Evolutionary conservation across 1,140 invertebrate species (phyloP).

Genomic region (Panagrolaimus sp.): DNA sequence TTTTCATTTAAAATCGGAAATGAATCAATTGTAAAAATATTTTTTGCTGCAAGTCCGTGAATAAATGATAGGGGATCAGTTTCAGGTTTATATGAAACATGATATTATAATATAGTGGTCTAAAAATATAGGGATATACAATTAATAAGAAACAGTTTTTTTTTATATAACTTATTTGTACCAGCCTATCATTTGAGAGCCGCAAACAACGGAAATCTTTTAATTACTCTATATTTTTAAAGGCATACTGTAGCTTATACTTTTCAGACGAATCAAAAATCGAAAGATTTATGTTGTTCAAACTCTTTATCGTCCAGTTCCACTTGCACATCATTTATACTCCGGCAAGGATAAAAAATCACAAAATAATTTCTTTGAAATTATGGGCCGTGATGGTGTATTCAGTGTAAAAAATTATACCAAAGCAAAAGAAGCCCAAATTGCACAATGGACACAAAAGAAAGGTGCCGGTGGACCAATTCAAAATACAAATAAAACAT

Average conservation of each 20-base stretch:
- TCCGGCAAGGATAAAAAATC: slow-evolving; percentile 76
- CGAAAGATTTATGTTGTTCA: slow-evolving; percentile 89
- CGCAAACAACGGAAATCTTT: too few species aligned
- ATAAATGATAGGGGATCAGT: too few species aligned
- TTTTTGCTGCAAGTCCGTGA: too few species aligned
- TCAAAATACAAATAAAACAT: not conserved
- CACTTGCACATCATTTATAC: slow-evolving; percentile 79
- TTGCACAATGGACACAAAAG: slow-evolving; percentile 18
- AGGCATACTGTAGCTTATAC: too few species aligned
- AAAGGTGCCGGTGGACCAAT: not conserved
- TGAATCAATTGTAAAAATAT: not conserved
- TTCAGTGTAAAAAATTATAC: slow-evolving; percentile 60
- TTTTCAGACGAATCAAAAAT: slow-evolving; percentile 71
- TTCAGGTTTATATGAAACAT: not conserved
- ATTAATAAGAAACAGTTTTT: too few species aligned
- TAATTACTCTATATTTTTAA: too few species aligned
- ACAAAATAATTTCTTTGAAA: slow-evolving; percentile 73
- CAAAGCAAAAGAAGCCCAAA: slow-evolving; percentile 17
- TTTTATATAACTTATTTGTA: too few species aligned
- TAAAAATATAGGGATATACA: too few species aligned
- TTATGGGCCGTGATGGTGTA: slow-evolving; percentile 72
- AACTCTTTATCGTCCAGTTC: slow-evolving; percentile 85
- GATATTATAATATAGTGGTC: too few species aligned
- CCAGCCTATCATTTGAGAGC: too few species aligned
- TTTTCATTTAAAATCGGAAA: not conserved